These are phyloP conservation scores for Baryphthengus martii DNA, from an alignment of 2,113 vertebrate genomes.

Conservation along the genomic window DNA sequence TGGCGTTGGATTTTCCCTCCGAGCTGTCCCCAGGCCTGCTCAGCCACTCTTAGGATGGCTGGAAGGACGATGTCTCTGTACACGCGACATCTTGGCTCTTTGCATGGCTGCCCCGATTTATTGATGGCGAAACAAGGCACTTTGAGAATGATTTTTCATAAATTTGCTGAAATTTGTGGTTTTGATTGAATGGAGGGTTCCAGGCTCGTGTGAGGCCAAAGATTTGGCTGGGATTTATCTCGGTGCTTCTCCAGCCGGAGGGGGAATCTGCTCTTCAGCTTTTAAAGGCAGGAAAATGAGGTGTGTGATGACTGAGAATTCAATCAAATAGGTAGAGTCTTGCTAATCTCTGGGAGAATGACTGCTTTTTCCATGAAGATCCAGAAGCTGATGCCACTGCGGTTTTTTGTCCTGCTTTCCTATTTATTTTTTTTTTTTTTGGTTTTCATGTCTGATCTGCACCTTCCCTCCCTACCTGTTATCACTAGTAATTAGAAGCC, in stretches of 20 bases:
- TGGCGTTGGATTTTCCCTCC: neutral
- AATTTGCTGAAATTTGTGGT: neutral
- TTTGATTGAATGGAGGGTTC: rapidly evolving
- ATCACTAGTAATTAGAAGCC: neutral
- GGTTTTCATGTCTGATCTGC: neutral
- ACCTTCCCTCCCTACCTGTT: neutral
- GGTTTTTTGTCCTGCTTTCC: neutral
- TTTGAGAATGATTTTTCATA: neutral
- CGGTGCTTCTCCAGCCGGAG: neutral
- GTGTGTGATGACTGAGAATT: neutral
- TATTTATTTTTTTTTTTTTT: neutral
- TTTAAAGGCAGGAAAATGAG: neutral
- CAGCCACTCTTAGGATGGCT: neutral
- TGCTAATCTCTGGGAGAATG: neutral
- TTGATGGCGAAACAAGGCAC: neutral
- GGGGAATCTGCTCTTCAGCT: neutral
- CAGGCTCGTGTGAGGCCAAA: neutral
- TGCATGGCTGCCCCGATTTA: rapidly evolving
- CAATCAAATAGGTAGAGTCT: neutral
- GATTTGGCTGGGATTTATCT: neutral
- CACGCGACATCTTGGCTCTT: rapidly evolving
- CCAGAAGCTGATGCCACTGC: neutral
- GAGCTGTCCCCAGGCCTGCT: rapidly evolving
- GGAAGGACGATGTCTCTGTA: neutral
- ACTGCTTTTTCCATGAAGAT: neutral